phyloP scores from a whole-genome alignment of 1,140 invertebrate genomes.

The Brachionus koreanus region DNA sequence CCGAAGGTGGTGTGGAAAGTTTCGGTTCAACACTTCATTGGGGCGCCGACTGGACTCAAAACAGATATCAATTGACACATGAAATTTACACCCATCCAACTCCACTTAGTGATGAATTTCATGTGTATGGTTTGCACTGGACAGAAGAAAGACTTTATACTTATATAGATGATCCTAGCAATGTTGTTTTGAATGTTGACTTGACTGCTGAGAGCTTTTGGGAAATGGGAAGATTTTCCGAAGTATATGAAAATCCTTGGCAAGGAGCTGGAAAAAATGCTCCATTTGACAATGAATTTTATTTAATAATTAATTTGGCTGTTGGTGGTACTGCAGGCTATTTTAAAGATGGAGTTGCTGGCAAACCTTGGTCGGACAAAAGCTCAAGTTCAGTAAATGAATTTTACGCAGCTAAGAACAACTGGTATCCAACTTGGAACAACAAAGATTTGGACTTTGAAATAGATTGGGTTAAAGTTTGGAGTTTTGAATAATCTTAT shows the following conservation, averaged over 20 bases:
- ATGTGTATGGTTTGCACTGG: slow-evolving; percentile 17
- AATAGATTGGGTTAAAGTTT: slow-evolving; percentile 16
- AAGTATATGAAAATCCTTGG: slow-evolving; percentile 56
- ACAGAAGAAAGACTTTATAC: slow-evolving; percentile 7
- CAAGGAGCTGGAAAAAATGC: slow-evolving; percentile 60
- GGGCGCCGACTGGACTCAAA: slow-evolving; percentile 47
- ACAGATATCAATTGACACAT: background rate
- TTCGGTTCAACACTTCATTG: slow-evolving; percentile 49
- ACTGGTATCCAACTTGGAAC: slow-evolving; percentile 14
- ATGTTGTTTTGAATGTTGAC: slow-evolving; percentile 47
- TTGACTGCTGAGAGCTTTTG: slow-evolving; percentile 48
- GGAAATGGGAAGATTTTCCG: slow-evolving; percentile 48
- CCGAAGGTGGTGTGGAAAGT: slow-evolving; percentile 4
- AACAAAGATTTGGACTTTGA: slow-evolving; percentile 31
- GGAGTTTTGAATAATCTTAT: background rate
- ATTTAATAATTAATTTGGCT: slow-evolving; percentile 68
- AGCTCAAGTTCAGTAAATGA: slow-evolving; percentile 23
- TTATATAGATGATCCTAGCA: slow-evolving; percentile 19
- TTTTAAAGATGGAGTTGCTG: slow-evolving; percentile 64
- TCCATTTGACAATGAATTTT: slow-evolving; percentile 74
- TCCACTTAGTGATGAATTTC: slow-evolving; percentile 13
- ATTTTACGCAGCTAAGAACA: slow-evolving; percentile 12
- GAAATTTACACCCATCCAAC: background rate
- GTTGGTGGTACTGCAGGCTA: slow-evolving; percentile 68
- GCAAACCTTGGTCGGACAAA: slow-evolving; percentile 30